Percentiles rank a stretch among this genome's conserved stretches.
Evolutionary conservation across 2,888 invertebrate species (phyloP).

Genomic region (Hirtodrosophila histrioides): DNA sequence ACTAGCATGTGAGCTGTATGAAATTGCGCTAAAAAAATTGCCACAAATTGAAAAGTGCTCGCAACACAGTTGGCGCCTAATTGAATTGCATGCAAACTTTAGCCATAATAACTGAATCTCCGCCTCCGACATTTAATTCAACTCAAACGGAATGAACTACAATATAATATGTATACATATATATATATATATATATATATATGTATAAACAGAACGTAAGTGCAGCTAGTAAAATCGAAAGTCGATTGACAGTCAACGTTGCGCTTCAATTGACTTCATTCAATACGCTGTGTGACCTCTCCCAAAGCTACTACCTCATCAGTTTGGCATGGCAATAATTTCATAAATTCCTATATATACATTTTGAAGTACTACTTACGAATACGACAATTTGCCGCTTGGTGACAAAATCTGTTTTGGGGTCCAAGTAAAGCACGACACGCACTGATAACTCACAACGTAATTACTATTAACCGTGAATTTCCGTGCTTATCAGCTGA

Average conservation of each 20-base stretch:
- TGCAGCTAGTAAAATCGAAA: conserved; percentile 58
- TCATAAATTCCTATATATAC: conserved; percentile 2
- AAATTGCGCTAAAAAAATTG: conserved; percentile 32
- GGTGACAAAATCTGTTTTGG: conserved; percentile 50
- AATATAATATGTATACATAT: not conserved
- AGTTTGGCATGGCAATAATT: conserved; percentile 15
- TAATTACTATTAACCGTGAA: conserved; percentile 67
- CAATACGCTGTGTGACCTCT: conserved; percentile 49
- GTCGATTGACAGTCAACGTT: conserved; percentile 26
- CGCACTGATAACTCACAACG: conserved; percentile 58
- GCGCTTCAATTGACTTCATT: conserved; percentile 62
- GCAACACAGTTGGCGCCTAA: conserved; percentile 59
- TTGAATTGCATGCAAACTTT: conserved; percentile 74
- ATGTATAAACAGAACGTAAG: not conserved
- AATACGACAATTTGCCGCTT: conserved; percentile 37
- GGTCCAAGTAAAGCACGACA: conserved; percentile 17
- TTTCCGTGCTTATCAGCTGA: conserved; percentile 48
- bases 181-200: not conserved
- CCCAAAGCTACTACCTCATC: conserved; percentile 33
- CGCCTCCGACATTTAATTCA: conserved; percentile 3
- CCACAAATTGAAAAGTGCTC: conserved; percentile 67
- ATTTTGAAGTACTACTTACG: conserved; percentile 1
- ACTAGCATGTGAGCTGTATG: conserved; percentile 29
- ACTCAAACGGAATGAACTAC: conserved; percentile 17
- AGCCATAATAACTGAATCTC: conserved; percentile 9